Conservation (phyloP, 2,113 vertebrate species). For the Tenebrosternarchus preto region DNA sequence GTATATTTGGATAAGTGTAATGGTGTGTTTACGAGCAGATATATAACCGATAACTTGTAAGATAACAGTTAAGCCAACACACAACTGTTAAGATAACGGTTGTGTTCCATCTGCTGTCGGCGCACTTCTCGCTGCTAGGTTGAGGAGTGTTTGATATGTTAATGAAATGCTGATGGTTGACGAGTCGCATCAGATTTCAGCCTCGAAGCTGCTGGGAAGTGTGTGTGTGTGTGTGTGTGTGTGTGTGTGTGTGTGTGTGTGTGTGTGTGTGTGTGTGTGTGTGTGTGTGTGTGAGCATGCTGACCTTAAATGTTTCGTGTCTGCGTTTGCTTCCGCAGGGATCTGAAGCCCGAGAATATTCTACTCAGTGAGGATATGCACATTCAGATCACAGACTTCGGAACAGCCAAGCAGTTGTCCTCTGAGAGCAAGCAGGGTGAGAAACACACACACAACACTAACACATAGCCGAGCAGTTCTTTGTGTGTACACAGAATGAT, state of each 20-base stretch:
- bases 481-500: neutral
- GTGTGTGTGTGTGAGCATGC: neutral
- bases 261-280: constrained; percentile 9
- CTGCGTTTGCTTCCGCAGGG: constrained; percentile 75
- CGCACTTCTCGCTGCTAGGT: no score
- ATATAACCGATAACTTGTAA: no score
- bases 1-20: no score
- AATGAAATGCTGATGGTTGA: no score
- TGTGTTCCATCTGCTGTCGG: no score
- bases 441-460: neutral
- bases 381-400: constrained; percentile 99
- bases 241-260: constrained; percentile 34
- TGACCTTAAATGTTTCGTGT: neutral
- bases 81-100: no score
- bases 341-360: constrained; percentile 99
- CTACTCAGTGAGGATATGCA: constrained; percentile 98
- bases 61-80: no score
- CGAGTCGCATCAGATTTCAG: no score
- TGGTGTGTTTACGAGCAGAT: no score
- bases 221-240: no score
- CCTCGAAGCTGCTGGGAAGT: no score
- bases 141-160: no score
- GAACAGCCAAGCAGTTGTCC: constrained; percentile 95
- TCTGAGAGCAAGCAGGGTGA: constrained; percentile 95
- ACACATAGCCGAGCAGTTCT: neutral